Percentiles rank a stretch among this genome's conserved stretches.
Evolutionary conservation across 2,113 vertebrate species (phyloP).

Genomic region (Myrmecophaga tridactyla): DNA sequence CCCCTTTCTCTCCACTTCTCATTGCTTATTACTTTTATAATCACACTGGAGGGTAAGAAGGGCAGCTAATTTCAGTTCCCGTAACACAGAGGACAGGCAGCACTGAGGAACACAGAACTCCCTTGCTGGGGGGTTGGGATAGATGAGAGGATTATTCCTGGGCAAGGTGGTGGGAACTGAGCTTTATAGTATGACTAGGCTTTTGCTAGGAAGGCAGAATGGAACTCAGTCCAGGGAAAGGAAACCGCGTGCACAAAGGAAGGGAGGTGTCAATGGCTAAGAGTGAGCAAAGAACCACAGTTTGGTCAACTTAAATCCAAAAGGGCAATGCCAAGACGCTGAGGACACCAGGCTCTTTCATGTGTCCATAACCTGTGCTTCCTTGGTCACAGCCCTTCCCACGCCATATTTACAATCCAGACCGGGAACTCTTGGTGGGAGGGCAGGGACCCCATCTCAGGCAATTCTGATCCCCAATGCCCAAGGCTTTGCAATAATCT

Average conservation of each 20-base stretch:
- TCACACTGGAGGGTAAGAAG: background rate
- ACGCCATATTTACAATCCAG: accelerated
- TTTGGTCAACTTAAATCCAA: background rate
- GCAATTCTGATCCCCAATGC: background rate
- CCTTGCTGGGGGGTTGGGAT: background rate
- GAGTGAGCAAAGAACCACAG: background rate
- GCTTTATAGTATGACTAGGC: background rate
- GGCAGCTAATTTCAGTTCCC: background rate
- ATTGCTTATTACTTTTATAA: background rate
- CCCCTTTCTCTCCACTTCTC: background rate
- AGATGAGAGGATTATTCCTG: background rate
- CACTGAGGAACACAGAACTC: accelerated
- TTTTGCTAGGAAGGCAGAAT: background rate
- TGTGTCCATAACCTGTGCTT: background rate
- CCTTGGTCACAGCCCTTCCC: background rate
- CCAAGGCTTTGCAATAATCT: background rate
- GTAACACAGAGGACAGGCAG: too few species aligned
- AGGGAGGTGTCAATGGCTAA: background rate
- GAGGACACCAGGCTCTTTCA: background rate
- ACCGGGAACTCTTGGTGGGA: background rate
- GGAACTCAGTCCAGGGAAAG: background rate
- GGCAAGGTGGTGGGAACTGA: background rate
- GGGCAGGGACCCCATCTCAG: background rate
- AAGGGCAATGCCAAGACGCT: accelerated
- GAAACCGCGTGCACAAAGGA: background rate